A percentile compares a stretch with the other conserved stretches of the same genome.
These are phyloP conservation scores for Hydropotes inermis DNA, from an alignment of 2,113 vertebrate genomes.

Conservation along the genomic window DNA sequence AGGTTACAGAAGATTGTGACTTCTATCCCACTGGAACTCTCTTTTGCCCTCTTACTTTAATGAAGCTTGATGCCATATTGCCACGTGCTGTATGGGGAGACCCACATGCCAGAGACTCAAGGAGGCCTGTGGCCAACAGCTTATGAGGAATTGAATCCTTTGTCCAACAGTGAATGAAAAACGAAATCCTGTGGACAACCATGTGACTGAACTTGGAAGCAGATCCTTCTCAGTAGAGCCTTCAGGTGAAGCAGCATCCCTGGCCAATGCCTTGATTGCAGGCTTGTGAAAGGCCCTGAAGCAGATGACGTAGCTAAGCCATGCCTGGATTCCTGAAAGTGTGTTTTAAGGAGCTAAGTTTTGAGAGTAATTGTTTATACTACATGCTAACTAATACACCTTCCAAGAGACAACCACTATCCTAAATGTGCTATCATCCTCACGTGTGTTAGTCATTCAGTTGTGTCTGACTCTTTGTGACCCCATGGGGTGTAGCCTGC, in stretches of 20 bases:
- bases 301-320: background rate
- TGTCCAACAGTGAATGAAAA: background rate
- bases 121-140: background rate
- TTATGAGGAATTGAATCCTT: background rate
- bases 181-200: background rate
- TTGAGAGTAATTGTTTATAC: background rate
- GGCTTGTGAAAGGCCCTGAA: background rate
- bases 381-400: background rate
- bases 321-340: background rate
- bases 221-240: background rate
- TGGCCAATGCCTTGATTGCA: background rate
- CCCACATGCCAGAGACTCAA: background rate
- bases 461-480: background rate
- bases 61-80: background rate
- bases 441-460: background rate
- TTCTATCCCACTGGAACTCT: background rate
- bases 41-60: background rate
- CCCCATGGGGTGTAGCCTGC: background rate
- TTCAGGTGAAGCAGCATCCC: background rate
- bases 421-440: background rate
- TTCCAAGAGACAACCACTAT: conserved; percentile 12
- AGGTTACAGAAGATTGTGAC: background rate
- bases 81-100: background rate
- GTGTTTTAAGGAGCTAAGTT: background rate
- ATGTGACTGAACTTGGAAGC: background rate